Evolutionary conservation across 2,797 vertebrate genomes (phyloP).

Genomic region (Gambelia wislizenii): DNA sequence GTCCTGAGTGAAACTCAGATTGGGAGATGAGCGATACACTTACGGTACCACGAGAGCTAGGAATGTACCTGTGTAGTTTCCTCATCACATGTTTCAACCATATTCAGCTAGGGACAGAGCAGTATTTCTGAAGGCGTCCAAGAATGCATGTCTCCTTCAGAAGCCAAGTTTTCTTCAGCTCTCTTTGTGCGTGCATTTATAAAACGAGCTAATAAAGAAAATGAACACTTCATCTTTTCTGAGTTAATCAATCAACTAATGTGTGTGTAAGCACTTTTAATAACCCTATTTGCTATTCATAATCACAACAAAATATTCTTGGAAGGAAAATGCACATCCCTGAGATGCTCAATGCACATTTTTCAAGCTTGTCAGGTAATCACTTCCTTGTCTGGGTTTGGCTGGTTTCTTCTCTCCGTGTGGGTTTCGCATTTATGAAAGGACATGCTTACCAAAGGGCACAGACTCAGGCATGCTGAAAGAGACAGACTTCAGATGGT

Average conservation of each 20-base stretch:
- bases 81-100: background rate
- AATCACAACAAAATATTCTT: background rate
- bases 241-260: constrained; percentile 3
- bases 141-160: background rate
- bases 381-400: background rate
- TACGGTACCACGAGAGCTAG: background rate
- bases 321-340: constrained; percentile 11
- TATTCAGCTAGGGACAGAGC: background rate
- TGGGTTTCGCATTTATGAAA: constrained; percentile 7
- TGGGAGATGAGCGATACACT: background rate
- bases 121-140: background rate
- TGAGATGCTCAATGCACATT: background rate
- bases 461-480: background rate
- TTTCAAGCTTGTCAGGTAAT: background rate
- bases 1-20: background rate
- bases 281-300: constrained; percentile 21
- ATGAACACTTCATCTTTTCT: constrained; percentile 9
- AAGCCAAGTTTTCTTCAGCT: background rate
- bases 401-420: background rate
- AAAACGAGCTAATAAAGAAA: constrained; percentile 13
- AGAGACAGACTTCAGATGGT: background rate
- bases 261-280: constrained; percentile 22
- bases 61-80: background rate
- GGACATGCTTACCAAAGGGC: background rate
- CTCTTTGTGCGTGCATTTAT: background rate